Conservation (phyloP, 2,113 vertebrate genomes). For the Maccullochella peelii region DNA sequence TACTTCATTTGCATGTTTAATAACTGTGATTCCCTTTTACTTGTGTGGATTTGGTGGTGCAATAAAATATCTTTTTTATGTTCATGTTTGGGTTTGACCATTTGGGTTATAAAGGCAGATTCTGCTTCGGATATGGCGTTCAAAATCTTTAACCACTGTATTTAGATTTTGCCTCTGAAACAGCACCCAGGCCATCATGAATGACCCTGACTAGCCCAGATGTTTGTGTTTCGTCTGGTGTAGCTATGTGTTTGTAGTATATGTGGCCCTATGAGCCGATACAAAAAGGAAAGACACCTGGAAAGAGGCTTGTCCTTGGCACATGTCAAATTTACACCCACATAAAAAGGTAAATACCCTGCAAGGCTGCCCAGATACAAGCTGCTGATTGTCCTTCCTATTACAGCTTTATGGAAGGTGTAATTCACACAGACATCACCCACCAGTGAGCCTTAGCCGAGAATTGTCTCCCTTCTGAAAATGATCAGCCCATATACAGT, state of each 20-base stretch:
- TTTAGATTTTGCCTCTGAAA: neutral
- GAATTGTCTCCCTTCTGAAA: constrained; percentile 51
- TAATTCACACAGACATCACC: constrained; percentile 78
- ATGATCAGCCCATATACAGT: constrained; percentile 60
- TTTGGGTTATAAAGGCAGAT: neutral
- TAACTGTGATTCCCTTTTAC: neutral
- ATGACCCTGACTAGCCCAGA: neutral
- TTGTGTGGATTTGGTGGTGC: neutral
- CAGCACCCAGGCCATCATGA: neutral
- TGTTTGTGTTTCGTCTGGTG: neutral
- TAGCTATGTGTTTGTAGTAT: neutral
- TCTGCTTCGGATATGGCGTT: neutral
- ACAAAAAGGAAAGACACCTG: constrained; percentile 48
- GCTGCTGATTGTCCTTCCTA: constrained; percentile 83
- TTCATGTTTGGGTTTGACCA: neutral
- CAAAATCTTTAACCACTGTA: neutral
- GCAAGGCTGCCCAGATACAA: constrained; percentile 80
- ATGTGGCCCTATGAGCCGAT: constrained; percentile 9
- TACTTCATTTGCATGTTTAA: neutral
- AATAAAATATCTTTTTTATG: neutral
- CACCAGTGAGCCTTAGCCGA: constrained; percentile 58
- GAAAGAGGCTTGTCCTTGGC: constrained; percentile 73
- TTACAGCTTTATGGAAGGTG: constrained; percentile 83
- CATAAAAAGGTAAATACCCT: constrained; percentile 85
- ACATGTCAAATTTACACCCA: constrained; percentile 79